A percentile compares a stretch with the other conserved stretches of the same genome.
These are phyloP conservation scores for Reinhardtius hippoglossoides DNA, from an alignment of 2,113 vertebrate species.

Conservation along the genomic window DNA sequence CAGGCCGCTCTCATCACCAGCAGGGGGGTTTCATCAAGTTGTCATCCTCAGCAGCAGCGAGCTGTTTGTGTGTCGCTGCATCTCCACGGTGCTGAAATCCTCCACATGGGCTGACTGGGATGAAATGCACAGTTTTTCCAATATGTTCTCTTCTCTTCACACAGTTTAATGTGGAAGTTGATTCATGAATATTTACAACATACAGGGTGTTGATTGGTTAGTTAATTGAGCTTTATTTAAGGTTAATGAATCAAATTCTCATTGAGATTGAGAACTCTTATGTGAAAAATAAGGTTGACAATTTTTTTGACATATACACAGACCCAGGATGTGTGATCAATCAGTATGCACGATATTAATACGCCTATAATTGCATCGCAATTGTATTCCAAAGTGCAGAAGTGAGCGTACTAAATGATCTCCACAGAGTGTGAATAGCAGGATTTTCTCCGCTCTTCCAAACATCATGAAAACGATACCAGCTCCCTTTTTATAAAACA, in stretches of 20 bases:
- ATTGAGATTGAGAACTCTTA: neutral
- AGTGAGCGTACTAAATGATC: too few species aligned
- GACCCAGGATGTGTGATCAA: neutral
- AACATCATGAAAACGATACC: too few species aligned
- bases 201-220: neutral
- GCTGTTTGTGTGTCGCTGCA: conserved; percentile 18
- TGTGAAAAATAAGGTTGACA: too few species aligned
- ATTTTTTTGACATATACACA: too few species aligned
- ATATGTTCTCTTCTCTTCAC: neutral
- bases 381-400: too few species aligned
- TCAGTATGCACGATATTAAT: neutral
- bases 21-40: conserved; percentile 67
- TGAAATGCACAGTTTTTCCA: conserved; percentile 1
- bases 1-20: conserved; percentile 44
- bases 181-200: neutral
- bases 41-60: conserved; percentile 43
- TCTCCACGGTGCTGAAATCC: conserved; percentile 19
- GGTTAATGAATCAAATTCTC: neutral
- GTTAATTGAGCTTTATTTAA: neutral
- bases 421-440: too few species aligned
- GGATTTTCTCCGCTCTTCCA: too few species aligned
- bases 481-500: too few species aligned
- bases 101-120: conserved; percentile 15
- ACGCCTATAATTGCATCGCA: too few species aligned
- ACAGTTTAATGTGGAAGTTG: neutral